Evolutionary conservation across 1,140 invertebrate species (phyloP), one percentile per base, ranked within the genome.

Genomic region (Trachelipus rathkii): DNA sequence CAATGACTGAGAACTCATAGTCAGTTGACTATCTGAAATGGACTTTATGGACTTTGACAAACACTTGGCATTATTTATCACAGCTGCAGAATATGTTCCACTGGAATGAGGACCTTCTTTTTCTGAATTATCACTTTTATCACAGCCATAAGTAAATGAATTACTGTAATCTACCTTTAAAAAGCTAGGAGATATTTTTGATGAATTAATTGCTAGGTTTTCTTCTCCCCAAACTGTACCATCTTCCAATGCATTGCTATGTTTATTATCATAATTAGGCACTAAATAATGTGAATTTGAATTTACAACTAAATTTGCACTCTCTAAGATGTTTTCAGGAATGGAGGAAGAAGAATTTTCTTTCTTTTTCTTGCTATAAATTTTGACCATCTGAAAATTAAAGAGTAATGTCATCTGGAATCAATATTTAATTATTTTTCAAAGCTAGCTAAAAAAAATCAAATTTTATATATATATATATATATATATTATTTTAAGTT

Each of bases 311-410:
- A 15, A 60, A 60, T 15, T 19, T 60, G 11, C 50, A 60, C 8
- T 60, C 50, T 60, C 50, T 19, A 19, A 60, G 4, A 15, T 60
- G 8, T 19, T 60, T 60, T 60, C 50, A 60, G 11, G 11, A 13
- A 60, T 60, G 50, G 50, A 60, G 19, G 8, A 60, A 3, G 50
- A 60, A 60, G 50, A 19, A 3, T 3, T 60, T 60, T 60, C 50
- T 60, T 60, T 60, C 8, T 60, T 60, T 60, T 60, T 60, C 50
- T 60, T 60, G 50, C 50, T 60, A 60, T 60, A 60, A 60, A 60
- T 15, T 19, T 60, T 60, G 11, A 60, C 50, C 50, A 60, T 60
- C 50, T 60, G 19, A 15, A 60, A 60, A 33, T 33, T 33, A 3
- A 33, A 33, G 6, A 33, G 6, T 33, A 33, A n/a, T n/a, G 33